Evolutionary conservation across 2,797 vertebrate species (phyloP), one percentile per base, ranked within the genome.

Genomic region (Corythornis leucogaster): DNA sequence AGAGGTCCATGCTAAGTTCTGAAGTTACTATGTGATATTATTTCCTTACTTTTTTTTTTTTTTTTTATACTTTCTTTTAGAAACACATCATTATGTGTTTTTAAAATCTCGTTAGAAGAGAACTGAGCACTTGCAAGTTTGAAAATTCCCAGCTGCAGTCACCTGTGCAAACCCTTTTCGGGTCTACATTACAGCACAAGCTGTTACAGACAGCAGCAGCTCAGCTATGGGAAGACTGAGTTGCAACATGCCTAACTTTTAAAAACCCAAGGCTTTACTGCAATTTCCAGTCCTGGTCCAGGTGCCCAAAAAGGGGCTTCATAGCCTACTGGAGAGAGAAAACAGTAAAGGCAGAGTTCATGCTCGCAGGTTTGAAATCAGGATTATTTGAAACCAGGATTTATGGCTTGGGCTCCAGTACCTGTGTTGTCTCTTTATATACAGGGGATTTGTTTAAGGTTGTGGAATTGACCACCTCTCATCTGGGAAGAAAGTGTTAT

Each of bases 111-210:
- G 3, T 42, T 64, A 30, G 48, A 83, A 81, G 24, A 81, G 8
- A 87, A 21, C 8, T 12, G 43, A 84, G 16, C 43, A 19, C 45
- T 66, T 45, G 31, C 42, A 87, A 53, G 17, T 30, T 21, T 53
- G 67, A 45, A 50, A 63, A 78, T 63, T 80, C 63, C 31, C 28
- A 85, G 26, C 58, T 76, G 31, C 7, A 33, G 50, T 61, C 30
- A 54, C 26, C 43, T 42, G 1, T 6, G 11, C 2, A 4, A 54
- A 26, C 15, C n/a, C 38, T 66, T 26, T 45, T 31, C 1, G 1
- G 9, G 26, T 46, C 59, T 59, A 15, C 22, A 14, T 4, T 35
- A n/a, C 48, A 58, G 46, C 4, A 2, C 17, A n/a, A 38, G 25
- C 43, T 0, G 0, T 43, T 59, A 45, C 18, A 50, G 66, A 38